Percentiles rank a stretch among this genome's conserved stretches.
Conservation (phyloP, 2,113 vertebrate species). For the Cettia cetti region DNA sequence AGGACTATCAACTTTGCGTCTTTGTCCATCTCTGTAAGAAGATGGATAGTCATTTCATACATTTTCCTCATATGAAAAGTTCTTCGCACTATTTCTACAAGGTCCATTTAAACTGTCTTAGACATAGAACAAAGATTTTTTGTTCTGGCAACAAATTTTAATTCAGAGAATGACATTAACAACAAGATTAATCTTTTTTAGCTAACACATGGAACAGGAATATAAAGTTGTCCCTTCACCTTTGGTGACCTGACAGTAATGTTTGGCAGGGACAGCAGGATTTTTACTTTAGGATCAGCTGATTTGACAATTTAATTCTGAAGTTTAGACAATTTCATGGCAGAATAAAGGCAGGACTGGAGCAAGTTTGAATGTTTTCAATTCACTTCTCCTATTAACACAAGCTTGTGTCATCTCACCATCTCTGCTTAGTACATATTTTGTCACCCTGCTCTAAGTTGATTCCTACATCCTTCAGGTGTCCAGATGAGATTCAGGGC, state of each 20-base stretch:
- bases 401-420: neutral
- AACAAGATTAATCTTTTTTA: neutral
- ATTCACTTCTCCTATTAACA: neutral
- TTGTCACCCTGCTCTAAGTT: neutral
- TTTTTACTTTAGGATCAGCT: neutral
- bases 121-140: neutral
- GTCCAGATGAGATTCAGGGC: neutral
- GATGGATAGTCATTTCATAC: neutral
- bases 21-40: neutral
- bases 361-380: neutral
- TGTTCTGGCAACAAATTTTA: neutral
- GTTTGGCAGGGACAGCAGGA: rapidly evolving
- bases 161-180: neutral
- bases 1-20: neutral
- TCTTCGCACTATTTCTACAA: neutral
- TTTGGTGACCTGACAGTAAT: neutral
- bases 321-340: neutral
- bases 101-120: neutral
- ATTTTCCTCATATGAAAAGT: neutral
- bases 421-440: neutral
- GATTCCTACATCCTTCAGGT: neutral
- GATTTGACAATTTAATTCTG: neutral
- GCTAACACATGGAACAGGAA: neutral
- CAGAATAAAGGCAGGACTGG: neutral
- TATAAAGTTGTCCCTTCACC: neutral